Conservation (phyloP, 2,797 vertebrate species). For the Streptopelia turtur region DNA sequence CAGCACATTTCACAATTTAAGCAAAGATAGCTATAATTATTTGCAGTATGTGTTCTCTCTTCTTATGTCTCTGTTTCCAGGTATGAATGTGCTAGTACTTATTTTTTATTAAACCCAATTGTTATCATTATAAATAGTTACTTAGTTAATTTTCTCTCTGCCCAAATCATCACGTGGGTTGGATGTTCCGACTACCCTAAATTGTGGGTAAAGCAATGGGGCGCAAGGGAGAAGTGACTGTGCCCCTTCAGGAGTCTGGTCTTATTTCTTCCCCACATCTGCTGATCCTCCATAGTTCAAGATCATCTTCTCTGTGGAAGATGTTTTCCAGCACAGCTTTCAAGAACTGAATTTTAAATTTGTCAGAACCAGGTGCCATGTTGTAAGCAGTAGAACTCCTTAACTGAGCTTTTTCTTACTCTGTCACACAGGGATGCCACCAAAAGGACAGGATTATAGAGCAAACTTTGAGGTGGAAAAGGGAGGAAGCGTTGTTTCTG, state of each 20-base stretch:
- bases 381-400: background rate
- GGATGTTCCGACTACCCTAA: background rate
- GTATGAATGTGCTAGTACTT: background rate
- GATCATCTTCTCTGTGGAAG: background rate
- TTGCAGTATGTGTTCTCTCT: background rate
- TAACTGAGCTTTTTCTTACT: background rate
- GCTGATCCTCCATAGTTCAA: background rate
- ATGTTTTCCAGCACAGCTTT: background rate
- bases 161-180: background rate
- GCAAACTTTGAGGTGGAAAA: background rate
- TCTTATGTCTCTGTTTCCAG: background rate
- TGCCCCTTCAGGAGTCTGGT: background rate
- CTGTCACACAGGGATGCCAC: background rate
- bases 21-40: background rate
- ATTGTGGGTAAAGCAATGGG: background rate
- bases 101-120: background rate
- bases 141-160: background rate
- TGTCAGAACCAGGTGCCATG: background rate
- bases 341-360: background rate
- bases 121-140: background rate
- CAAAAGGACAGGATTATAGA: background rate
- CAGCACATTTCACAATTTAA: background rate
- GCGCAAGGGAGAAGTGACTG: background rate
- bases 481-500: background rate
- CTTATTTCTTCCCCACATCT: background rate